Percentiles rank a stretch among this genome's conserved stretches.
phyloP scores from a whole-genome alignment of 2,888 invertebrate species.

The Eledona agricola region DNA sequence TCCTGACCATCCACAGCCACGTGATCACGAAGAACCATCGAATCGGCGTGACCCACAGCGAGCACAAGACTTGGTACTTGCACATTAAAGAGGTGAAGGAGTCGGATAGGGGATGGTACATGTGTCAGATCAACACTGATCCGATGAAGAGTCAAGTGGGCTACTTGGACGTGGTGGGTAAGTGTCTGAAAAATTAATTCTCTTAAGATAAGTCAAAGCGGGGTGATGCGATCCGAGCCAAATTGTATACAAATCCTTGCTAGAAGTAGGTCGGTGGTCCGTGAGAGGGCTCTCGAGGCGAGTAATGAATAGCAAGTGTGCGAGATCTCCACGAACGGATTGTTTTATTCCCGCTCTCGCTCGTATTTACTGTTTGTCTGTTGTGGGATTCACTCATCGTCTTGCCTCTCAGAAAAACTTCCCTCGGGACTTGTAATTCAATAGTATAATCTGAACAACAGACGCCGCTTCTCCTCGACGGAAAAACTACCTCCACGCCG shows the following conservation, averaged over 20 bases:
- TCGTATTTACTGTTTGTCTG: constrained; percentile 38
- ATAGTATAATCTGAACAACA: constrained; percentile 50
- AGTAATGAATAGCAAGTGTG: constrained; percentile 50
- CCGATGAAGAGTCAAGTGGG: constrained; percentile 79
- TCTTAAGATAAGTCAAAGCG: constrained; percentile 42
- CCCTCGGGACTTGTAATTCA: constrained; percentile 50
- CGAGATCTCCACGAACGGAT: constrained; percentile 45
- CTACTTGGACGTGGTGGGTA: constrained; percentile 74
- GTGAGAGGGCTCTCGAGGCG: constrained; percentile 53
- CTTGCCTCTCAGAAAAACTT: constrained; percentile 44
- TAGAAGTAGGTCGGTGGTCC: constrained; percentile 47
- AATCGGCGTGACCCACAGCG: constrained; percentile 85
- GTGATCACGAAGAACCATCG: constrained; percentile 90
- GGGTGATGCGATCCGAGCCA: constrained; percentile 47
- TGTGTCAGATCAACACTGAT: constrained; percentile 94
- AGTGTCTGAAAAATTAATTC: constrained; percentile 52
- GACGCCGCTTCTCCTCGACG: constrained; percentile 28
- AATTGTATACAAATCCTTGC: constrained; percentile 53
- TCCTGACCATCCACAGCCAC: constrained; percentile 88
- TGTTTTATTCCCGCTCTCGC: constrained; percentile 49
- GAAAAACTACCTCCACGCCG: constrained; percentile 26
- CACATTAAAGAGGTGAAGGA: constrained; percentile 86
- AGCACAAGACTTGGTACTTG: constrained; percentile 86
- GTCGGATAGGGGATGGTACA: constrained; percentile 89
- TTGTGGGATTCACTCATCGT: constrained; percentile 42